phyloP scores from a whole-genome alignment of 2,113 vertebrate species.

The Hemiprocne comata region DNA sequence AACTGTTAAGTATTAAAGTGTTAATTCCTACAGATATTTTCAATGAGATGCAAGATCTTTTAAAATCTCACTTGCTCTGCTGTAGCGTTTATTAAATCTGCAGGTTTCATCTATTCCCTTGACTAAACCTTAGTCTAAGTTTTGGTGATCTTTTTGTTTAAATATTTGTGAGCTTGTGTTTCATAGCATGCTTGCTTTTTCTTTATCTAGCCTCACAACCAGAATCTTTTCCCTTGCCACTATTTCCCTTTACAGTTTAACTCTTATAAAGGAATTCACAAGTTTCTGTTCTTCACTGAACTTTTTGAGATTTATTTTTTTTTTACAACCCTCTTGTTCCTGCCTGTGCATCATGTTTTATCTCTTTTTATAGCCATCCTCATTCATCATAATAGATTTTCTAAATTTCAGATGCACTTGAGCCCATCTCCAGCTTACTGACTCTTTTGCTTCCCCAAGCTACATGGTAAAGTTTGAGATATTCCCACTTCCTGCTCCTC shows the following conservation, averaged over 20 bases:
- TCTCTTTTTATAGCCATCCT: background rate
- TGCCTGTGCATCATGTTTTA: background rate
- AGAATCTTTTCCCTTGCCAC: background rate
- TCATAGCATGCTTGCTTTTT: background rate
- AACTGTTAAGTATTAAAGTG: background rate
- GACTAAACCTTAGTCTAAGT: background rate
- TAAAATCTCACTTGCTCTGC: background rate
- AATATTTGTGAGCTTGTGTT: background rate
- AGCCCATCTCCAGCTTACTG: background rate
- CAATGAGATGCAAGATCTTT: background rate
- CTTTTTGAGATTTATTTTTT: background rate
- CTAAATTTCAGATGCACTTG: background rate
- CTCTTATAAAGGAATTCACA: background rate
- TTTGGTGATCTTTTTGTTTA: background rate
- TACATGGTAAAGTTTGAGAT: background rate
- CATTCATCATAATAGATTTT: background rate
- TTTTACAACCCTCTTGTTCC: background rate
- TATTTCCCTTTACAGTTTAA: background rate
- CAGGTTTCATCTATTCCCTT: background rate
- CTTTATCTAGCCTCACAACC: background rate
- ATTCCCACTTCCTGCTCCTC: background rate
- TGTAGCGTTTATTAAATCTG: background rate
- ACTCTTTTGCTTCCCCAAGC: background rate
- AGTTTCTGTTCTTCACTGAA: background rate
- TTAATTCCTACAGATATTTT: background rate